Conservation (phyloP, 2,113 vertebrate species). For the Calonectris borealis region DNA sequence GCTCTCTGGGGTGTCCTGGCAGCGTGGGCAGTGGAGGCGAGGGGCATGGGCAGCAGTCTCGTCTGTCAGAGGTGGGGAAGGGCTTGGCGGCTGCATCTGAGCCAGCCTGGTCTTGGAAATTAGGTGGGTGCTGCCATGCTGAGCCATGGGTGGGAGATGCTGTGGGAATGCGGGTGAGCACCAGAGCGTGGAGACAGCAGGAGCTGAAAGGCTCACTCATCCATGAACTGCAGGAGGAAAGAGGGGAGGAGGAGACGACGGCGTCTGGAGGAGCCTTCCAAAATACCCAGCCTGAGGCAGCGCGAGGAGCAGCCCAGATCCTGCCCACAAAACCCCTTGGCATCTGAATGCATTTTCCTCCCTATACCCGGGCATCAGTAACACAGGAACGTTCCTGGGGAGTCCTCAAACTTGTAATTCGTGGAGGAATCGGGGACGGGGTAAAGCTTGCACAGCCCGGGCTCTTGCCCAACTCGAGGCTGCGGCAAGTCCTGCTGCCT, state of each 20-base stretch:
- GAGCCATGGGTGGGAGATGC: not conserved
- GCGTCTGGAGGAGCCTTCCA: not conserved
- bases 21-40: not conserved
- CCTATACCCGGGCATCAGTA: rapidly evolving
- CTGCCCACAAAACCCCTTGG: rapidly evolving
- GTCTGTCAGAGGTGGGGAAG: not conserved
- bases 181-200: not conserved
- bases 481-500: not conserved
- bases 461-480: not conserved
- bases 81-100: rapidly evolving
- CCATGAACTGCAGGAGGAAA: not conserved
- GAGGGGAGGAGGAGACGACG: not conserved
- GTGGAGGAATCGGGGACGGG: rapidly evolving
- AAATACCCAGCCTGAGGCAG: not conserved
- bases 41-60: not conserved
- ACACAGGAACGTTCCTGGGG: rapidly evolving
- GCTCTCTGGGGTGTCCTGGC: not conserved
- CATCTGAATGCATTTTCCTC: not conserved
- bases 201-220: not conserved
- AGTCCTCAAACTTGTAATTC: not conserved
- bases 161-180: not conserved
- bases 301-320: rapidly evolving
- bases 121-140: not conserved
- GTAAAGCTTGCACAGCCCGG: rapidly evolving
- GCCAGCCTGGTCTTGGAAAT: not conserved